phyloP scores from a whole-genome alignment of 2,113 vertebrate genomes.

The Synodontis membranacea region DNA sequence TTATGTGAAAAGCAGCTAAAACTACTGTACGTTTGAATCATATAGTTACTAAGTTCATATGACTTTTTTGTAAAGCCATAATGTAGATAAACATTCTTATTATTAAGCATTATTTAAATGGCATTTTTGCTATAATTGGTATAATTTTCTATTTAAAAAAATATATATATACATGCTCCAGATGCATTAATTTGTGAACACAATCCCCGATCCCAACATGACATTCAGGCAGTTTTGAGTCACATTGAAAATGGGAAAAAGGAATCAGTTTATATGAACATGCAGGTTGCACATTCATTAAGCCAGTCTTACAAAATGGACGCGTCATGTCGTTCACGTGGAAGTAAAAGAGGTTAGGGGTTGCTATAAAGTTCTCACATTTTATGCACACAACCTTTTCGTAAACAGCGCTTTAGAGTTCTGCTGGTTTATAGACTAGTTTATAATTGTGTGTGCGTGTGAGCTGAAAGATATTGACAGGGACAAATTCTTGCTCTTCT shows the following conservation, averaged over 20 bases:
- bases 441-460: neutral
- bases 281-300: neutral
- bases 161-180: too few species aligned
- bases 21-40: neutral
- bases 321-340: neutral
- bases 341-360: neutral
- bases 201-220: neutral
- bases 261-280: neutral
- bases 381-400: neutral
- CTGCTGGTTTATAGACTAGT: neutral
- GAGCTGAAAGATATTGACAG: constrained; percentile 30
- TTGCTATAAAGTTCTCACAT: neutral
- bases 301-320: neutral
- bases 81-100: neutral
- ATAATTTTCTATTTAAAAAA: neutral
- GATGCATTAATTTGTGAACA: neutral
- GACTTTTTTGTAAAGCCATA: neutral
- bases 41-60: neutral
- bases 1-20: neutral
- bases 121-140: neutral
- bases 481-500: constrained; percentile 33
- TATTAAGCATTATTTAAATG: neutral
- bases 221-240: neutral
- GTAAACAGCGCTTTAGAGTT: neutral
- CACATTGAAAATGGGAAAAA: neutral